Evolutionary conservation across 2,888 invertebrate genomes (phyloP).

Genomic region (Leucozona laternaria): DNA sequence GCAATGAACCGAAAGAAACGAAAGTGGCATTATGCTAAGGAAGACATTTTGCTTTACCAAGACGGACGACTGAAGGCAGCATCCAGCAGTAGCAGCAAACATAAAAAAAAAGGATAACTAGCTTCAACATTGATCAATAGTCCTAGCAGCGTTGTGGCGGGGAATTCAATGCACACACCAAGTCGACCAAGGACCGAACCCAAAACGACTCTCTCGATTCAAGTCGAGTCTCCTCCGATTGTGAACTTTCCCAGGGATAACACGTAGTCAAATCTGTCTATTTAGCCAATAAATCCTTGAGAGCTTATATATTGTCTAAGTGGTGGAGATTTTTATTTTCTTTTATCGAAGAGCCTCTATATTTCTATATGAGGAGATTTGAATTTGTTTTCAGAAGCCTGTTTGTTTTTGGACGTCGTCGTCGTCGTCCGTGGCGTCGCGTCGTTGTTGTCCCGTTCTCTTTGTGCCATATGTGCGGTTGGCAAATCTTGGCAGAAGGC

Average conservation of each 20-base stretch:
- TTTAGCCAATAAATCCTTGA: constrained; percentile 83
- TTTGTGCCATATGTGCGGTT: constrained; percentile 58
- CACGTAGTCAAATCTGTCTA: constrained; percentile 83
- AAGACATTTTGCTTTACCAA: constrained; percentile 71
- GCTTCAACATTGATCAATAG: constrained; percentile 72
- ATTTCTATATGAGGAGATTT: constrained; percentile 6
- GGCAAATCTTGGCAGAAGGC: constrained; percentile 50
- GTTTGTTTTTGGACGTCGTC: constrained; percentile 55
- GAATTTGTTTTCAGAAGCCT: not conserved
- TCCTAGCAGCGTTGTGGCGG: constrained; percentile 60
- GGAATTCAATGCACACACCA: constrained; percentile 62
- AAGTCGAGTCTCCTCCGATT: constrained; percentile 60
- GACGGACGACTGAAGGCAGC: constrained; percentile 55
- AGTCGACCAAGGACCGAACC: constrained; percentile 26
- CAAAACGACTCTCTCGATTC: constrained; percentile 52
- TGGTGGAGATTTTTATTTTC: constrained; percentile 50
- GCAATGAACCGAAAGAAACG: constrained; percentile 71
- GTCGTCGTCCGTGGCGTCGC: no score
- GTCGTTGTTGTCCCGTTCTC: not conserved
- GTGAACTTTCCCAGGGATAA: constrained; percentile 76
- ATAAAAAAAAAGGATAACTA: constrained; percentile 45
- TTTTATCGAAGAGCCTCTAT: constrained; percentile 5
- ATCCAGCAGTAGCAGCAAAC: not conserved
- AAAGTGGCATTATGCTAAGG: constrained; percentile 76
- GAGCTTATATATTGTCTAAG: constrained; percentile 73